Conservation (phyloP, 2,888 invertebrate species). For the Mesopsocus fuscifrons region DNA sequence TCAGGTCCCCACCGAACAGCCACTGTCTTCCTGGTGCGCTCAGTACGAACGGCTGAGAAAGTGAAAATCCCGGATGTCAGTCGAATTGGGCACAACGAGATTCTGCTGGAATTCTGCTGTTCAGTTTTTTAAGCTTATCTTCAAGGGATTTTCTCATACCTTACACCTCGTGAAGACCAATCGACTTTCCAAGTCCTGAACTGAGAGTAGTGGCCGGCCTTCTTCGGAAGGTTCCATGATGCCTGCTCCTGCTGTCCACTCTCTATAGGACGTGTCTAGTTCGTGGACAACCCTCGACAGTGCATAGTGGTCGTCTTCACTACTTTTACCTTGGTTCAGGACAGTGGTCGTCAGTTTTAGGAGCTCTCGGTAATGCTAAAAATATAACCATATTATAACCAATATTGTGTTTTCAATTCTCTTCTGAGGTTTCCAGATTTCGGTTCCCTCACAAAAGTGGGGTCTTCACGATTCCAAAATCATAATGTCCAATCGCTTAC, state of each 20-base stretch:
- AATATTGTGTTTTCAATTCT: not conserved
- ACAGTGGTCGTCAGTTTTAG: slow-evolving; percentile 37
- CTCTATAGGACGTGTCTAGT: slow-evolving; percentile 38
- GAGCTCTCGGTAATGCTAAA: slow-evolving; percentile 44
- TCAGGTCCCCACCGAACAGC: slow-evolving; percentile 75
- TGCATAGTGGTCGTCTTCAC: slow-evolving; percentile 29
- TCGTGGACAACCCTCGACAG: slow-evolving; percentile 29
- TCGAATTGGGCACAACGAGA: no score
- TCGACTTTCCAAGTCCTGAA: slow-evolving; percentile 70
- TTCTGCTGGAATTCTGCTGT: no score
- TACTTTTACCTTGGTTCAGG: slow-evolving; percentile 27
- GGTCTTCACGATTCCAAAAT: no score
- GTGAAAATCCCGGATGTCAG: slow-evolving; percentile 11
- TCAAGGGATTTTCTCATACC: slow-evolving; percentile 27
- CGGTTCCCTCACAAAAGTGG: no score
- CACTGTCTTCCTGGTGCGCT: slow-evolving; percentile 70
- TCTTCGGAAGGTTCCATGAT: slow-evolving; percentile 73
- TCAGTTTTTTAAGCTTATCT: no score
- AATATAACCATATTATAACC: slow-evolving; percentile 5
- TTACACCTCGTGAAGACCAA: slow-evolving; percentile 82
- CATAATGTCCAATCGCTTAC: no score
- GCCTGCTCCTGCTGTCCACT: slow-evolving; percentile 65
- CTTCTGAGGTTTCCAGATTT: no score
- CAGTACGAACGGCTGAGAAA: slow-evolving; percentile 53
- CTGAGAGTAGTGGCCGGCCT: slow-evolving; percentile 58